Percentiles rank a stretch among this genome's conserved stretches.
Evolutionary conservation across 1,140 invertebrate genomes (phyloP).

Genomic region (Rhynchophorus ferrugineus): DNA sequence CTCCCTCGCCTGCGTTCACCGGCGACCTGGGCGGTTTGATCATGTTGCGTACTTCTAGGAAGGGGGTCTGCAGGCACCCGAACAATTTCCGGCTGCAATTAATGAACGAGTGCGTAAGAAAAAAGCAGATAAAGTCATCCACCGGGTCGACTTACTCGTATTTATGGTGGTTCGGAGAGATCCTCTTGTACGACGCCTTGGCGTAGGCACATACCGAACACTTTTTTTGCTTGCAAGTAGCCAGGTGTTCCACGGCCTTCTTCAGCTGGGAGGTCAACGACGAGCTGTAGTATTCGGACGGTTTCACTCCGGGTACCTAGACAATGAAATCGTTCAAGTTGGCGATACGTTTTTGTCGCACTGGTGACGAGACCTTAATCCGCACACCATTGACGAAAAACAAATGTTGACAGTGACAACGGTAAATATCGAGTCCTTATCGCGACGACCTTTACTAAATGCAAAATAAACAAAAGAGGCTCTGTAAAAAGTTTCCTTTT

Average conservation of each 20-base stretch:
- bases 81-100: conserved; percentile 48
- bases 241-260: conserved; percentile 47
- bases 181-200: conserved; percentile 51
- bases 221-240: conserved; percentile 46
- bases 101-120: neutral
- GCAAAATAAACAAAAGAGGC: too few relatives aligned
- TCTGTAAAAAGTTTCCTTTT: too few relatives aligned
- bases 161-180: conserved; percentile 39
- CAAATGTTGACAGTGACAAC: too few relatives aligned
- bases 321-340: too few relatives aligned
- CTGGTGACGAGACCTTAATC: too few relatives aligned
- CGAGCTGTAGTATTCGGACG: conserved; percentile 35
- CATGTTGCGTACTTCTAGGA: conserved; percentile 49
- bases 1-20: conserved; percentile 34
- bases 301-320: conserved; percentile 29
- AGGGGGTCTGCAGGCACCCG: conserved; percentile 51
- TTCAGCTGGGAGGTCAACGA: conserved; percentile 45
- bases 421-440: too few relatives aligned
- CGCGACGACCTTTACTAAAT: too few relatives aligned
- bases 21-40: conserved; percentile 44
- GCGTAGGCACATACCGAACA: conserved; percentile 56
- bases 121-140: neutral
- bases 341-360: too few relatives aligned
- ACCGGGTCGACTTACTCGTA: conserved; percentile 50
- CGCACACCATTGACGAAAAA: too few relatives aligned